Evolutionary conservation across 2,888 invertebrate species (phyloP), one percentile per base, ranked within the genome.

Genomic region (Oligia strigilis): DNA sequence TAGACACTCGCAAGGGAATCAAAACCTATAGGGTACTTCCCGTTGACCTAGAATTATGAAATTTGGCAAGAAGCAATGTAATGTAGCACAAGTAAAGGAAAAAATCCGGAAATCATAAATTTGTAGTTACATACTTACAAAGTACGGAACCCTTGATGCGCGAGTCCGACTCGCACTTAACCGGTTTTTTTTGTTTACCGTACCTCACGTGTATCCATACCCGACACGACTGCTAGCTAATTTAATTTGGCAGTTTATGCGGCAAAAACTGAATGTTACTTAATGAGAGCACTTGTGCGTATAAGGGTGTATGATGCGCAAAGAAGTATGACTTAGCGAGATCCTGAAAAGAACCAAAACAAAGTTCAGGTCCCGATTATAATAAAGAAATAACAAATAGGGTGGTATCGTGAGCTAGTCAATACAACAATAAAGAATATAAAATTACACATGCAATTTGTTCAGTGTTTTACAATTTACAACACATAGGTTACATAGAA

Each of bases 351-450:
- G 65, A 67, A 74, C 77, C 75, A 73, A 71, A 79, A 75, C 60
- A 67, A 82, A 76, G 55, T 78, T 81, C 84, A 89, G 81, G 82
- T 85, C 77, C 83, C 82, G 14, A 80, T 65, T 14, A 58, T 80
- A 79, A 70, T 74, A 73, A 78, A 71, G 62, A 72, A 79, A 69
- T 79, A 86, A 88, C 72, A 81, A 86, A 62, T 64, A 62, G 52
- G 62, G 77, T 78, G 75, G 80, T 88, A 70, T 58, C 23, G 49
- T 67, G 49, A 81, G 29, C 43, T 60, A 81, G 58, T 64, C 36
- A 75, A 66, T 78, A 76, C 65, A 67, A 69, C 78, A 69, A 62
- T 67, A 66, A n/a, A 78, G 19, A 74, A 77, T 71, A 81, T 70
- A 76, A 72, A 70, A 77, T 46, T 60, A 60, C 29, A 73, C 60